Conservation (phyloP, 2,888 invertebrate genomes). For the Pristionchus mayeri region DNA sequence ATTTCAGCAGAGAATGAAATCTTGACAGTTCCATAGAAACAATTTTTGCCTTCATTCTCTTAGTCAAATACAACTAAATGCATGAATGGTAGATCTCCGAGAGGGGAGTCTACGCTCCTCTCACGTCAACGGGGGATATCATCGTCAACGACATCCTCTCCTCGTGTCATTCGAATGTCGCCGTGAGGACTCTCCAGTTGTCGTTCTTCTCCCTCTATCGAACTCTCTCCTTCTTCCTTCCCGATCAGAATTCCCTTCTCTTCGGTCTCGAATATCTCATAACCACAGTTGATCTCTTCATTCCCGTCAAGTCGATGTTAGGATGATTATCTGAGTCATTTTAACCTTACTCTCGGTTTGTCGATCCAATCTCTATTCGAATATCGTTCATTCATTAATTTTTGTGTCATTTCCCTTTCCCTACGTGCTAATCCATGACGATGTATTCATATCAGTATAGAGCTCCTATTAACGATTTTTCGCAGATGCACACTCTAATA, state of each 20-base stretch:
- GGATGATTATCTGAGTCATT: no score
- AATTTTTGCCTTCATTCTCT: neutral
- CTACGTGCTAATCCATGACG: no score
- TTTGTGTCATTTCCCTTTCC: no score
- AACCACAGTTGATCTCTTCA: conserved; percentile 67
- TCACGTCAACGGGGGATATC: conserved; percentile 73
- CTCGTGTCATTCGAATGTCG: conserved; percentile 72
- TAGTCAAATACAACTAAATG: neutral
- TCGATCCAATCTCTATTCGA: no score
- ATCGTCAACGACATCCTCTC: conserved; percentile 72
- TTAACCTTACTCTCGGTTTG: no score
- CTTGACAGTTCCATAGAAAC: no score
- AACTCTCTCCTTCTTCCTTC: conserved; percentile 32
- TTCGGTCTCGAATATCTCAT: conserved; percentile 69
- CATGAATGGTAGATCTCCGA: conserved; percentile 54
- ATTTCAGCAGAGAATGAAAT: neutral
- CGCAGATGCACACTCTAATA: no score
- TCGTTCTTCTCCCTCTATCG: conserved; percentile 66
- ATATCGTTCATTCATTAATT: no score
- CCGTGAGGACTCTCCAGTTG: conserved; percentile 70
- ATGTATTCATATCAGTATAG: no score
- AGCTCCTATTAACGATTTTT: no score
- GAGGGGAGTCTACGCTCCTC: conserved; percentile 71
- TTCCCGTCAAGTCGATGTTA: conserved; percentile 63
- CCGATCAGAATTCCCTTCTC: conserved; percentile 61